Percentiles rank a stretch among this genome's conserved stretches.
These are phyloP conservation scores for Chiloscyllium punctatum DNA, from an alignment of 2,797 vertebrate species.

Conservation along the genomic window DNA sequence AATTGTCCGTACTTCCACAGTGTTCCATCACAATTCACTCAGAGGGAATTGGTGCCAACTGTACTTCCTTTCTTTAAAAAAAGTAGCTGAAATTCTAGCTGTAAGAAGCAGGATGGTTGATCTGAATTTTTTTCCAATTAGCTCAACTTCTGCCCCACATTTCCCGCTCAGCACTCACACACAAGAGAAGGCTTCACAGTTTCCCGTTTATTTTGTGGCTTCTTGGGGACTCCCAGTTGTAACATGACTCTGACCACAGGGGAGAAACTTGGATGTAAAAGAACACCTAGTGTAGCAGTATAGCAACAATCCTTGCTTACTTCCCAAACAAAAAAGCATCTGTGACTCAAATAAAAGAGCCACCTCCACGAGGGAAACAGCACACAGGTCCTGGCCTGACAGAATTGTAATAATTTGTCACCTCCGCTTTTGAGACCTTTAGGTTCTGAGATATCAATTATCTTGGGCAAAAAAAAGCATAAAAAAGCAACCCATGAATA, in stretches of 20 bases:
- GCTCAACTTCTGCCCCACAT: slow-evolving; percentile 10
- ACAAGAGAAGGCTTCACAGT: slow-evolving; percentile 15
- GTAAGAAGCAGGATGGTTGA: not conserved
- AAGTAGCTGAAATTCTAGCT: slow-evolving; percentile 19
- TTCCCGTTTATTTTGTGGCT: slow-evolving; percentile 29
- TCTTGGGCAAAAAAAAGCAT: slow-evolving; percentile 59
- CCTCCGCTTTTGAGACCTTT: slow-evolving; percentile 79
- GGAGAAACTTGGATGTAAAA: slow-evolving; percentile 97
- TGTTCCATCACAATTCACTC: not conserved
- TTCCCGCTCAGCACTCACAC: not conserved
- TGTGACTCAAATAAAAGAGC: slow-evolving; percentile 69
- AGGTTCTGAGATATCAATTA: slow-evolving; percentile 99
- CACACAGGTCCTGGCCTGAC: slow-evolving; percentile 74
- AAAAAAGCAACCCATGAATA: slow-evolving; percentile 28
- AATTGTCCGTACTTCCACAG: not conserved
- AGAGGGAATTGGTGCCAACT: not conserved
- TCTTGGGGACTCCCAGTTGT: slow-evolving; percentile 71
- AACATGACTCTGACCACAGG: slow-evolving; percentile 88
- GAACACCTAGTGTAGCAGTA: slow-evolving; percentile 96
- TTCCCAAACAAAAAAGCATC: slow-evolving; percentile 87
- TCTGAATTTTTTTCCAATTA: not conserved
- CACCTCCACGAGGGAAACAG: slow-evolving; percentile 70
- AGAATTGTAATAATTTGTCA: slow-evolving; percentile 87
- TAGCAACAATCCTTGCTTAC: slow-evolving; percentile 91
- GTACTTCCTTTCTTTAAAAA: not conserved